Base-by-base conservation (phyloP, 2,888 invertebrate species). In the Abscondita cerata region DNA sequence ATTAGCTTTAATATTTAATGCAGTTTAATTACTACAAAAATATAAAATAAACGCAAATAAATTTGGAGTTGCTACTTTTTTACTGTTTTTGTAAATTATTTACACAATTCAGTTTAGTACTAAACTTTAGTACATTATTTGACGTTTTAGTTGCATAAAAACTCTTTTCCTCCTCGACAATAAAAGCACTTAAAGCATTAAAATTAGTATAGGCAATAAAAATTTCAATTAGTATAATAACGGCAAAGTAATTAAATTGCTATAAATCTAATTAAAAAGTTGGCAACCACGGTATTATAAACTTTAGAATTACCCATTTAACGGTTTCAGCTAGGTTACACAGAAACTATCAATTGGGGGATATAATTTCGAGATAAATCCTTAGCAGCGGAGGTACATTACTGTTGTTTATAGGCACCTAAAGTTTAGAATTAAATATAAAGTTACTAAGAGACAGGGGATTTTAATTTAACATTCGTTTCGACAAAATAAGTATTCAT, bases 401-500 rank as follows among this genome's bases (percentile, higher is more conserved):
- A 48, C 40, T 13, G 48, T 70, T 73, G 72, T 72, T 55, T 57
- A 62, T 53, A 25, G 50, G 53, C 41, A 62, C 52, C 52, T 57
- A 53, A 52, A 58, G 40, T 62, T 51, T 57, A 33, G 47, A 53
- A 55, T 65, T 62, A 65, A 62, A 62, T 59, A 62, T 65, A 65
- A 62, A 59, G 65, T 55, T 66, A 64, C 34, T 31, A 51, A 59
- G 46, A 52, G 50, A 50, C 25, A 51, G 59, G 57, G 41, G 34
- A 57, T 44, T 52, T 54, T 53, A 62, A 59, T 59, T 65, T 65
- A 67, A 62, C 64, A 65, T 65, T 62, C 62, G 63, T 63, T 66
- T 68, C 67, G 60, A 59, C 25, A 65, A 69, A 51, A 34, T 34
- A 51, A 36, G 33, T 50, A 48, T 70, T 70, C 68, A 70, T 71